Evolutionary conservation across 2,113 vertebrate genomes (phyloP), one percentile per base, ranked within the genome.

Genomic region (Phycodurus eques): DNA sequence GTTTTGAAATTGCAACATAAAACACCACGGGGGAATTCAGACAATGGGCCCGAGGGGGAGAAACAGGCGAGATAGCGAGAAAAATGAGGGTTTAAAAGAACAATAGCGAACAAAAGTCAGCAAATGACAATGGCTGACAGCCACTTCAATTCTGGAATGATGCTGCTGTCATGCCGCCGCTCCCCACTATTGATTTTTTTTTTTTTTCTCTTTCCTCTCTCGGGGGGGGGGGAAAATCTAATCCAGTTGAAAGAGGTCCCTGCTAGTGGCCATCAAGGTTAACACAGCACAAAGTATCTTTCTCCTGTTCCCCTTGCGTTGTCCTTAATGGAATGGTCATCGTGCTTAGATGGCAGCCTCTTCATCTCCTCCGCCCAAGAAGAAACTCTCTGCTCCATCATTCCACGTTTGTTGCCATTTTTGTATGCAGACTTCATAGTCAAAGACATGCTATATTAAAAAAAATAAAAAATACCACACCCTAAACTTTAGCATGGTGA

Each of bases 21-120:
- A 94, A 92, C 77, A 85, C 87, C 91, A 92, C 87, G 93, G 61
- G 90, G 93, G 93, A 95, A 96, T 94, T 93, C 87, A 93, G 89
- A 92, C 84, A 93, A 94, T 94, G 92, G 84, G 78, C 84, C 6
- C 59, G 66, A 63, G 79, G 63, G 90, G 88, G 91, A 94, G 94
- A 96, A 96, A 95, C 66, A 20, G 76, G 82, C 79, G 83, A 80
- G 83, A 81, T 67, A 63, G 90, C 88, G 91, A 94, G 94, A 96
- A 96, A 95, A 96, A 96, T 95, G 94, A 96, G 94, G 94, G 90
- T 93, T 94, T 95, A 95, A 96, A 96, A 95, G 92, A 94, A 95
- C 93, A 92, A 94, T 90, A 92, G 94, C 88, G 90, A 95, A 96
- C 90, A 93, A 95, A 98, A 97, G 94, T 96, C 95, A 95, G 92